Evolutionary conservation across 1,140 invertebrate genomes (phyloP).

Genomic region (Temnothorax longispinosus): DNA sequence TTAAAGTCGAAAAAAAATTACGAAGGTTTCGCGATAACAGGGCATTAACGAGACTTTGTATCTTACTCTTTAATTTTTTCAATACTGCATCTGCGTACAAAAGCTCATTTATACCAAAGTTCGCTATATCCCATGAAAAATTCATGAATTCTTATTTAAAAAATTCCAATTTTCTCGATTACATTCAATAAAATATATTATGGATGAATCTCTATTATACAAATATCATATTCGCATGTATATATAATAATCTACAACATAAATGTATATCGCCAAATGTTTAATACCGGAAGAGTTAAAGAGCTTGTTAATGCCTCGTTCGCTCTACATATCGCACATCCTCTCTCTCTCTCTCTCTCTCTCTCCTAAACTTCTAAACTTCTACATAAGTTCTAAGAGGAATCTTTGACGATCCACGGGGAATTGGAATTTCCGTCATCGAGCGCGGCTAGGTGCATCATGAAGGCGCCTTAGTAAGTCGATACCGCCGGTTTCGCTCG

Average conservation of each 20-base stretch:
- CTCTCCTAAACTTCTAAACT: not conserved
- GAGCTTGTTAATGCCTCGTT: not conserved
- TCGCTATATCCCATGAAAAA: not conserved
- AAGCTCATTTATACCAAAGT: not conserved
- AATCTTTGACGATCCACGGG: slow-evolving; percentile 1
- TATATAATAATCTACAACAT: not conserved
- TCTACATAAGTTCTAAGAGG: slow-evolving; percentile 7
- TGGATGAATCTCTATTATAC: not conserved
- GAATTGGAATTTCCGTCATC: slow-evolving; percentile 46
- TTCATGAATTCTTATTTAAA: not conserved
- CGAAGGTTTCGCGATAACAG: not conserved
- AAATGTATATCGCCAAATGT: not conserved
- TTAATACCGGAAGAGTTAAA: not conserved
- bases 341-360: not conserved
- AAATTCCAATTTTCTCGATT: not conserved
- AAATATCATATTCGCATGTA: not conserved
- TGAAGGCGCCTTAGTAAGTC: slow-evolving; percentile 18
- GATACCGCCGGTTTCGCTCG: slow-evolving; percentile 23
- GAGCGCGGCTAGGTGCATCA: slow-evolving; percentile 27
- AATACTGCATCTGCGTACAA: not conserved
- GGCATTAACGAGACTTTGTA: not conserved
- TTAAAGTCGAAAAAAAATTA: slow-evolving; percentile 5
- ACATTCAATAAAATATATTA: not conserved
- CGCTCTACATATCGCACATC: not conserved
- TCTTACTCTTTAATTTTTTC: not conserved